These are phyloP conservation scores for Darevskia mixta DNA, from an alignment of 2,797 vertebrate species.

Conservation along the genomic window DNA sequence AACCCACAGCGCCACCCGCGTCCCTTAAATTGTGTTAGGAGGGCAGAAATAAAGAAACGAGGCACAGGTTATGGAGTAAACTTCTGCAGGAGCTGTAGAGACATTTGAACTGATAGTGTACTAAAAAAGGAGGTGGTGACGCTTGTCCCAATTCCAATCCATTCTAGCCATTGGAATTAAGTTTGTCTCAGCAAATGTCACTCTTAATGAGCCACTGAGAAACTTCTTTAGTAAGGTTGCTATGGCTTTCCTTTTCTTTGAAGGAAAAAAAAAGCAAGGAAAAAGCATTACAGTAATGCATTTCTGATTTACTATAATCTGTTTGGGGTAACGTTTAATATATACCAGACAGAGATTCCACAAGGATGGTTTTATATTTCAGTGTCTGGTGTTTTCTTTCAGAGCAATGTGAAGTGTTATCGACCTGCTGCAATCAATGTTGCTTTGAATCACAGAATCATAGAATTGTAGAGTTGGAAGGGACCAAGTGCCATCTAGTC, in stretches of 20 bases:
- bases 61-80: too few species aligned
- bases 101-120: background rate
- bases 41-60: too few species aligned
- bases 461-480: too few species aligned
- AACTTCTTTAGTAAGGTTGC: background rate
- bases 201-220: background rate
- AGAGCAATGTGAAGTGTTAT: background rate
- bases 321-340: background rate
- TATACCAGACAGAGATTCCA: background rate
- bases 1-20: too few species aligned
- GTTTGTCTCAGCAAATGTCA: background rate
- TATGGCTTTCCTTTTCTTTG: background rate
- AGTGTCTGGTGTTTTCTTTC: background rate
- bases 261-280: background rate
- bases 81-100: background rate
- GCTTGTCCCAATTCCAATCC: background rate
- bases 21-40: background rate
- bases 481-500: too few species aligned
- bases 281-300: background rate
- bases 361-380: background rate
- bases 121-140: background rate
- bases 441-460: background rate
- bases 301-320: conserved; percentile 2
- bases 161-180: conserved; percentile 9
- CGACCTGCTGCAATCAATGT: background rate